Base-by-base conservation (phyloP, 2,888 invertebrate species). In the Morinoia aosen region DNA sequence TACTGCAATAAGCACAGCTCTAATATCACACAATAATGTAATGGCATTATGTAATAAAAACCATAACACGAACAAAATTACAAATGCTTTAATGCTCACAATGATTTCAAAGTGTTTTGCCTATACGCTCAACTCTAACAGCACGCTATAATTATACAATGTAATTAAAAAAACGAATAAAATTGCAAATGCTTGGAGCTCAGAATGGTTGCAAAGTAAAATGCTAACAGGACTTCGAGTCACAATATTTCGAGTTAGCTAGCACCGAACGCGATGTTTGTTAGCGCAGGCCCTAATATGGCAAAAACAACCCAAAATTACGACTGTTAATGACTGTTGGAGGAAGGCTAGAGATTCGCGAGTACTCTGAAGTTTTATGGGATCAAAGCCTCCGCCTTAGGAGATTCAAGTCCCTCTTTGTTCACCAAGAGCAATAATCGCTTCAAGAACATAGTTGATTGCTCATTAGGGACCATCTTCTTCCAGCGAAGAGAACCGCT, bases 371-470 rank as follows among this genome's bases (percentile, higher is more conserved):
- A 16, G 76, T 76, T 76, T 76, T 76, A 76, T 25, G 76, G 33
- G 33, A 76, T 33, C 33, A 33, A 76, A 76, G 25, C 33, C 61
- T 33, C 14, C 33, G 33, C 76, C 25, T 76, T 76, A 76, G 33
- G 76, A 76, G 25, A 76, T 76, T 33, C 33, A 10, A 33, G 76
- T 19, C 19, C 19, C 61, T 76, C 76, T 76, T 76, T 76, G 76
- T 25, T 76, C 19, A 33, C 10, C 8, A 16, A 76, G 25, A 25
- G 76, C 76, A 76, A 76, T 76, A 76, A 76, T 76, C 76, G 76
- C 76, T 76, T 76, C 76, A 76, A 76, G 76, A 76, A 76, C 76
- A 76, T 76, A 76, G 76, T 76, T 76, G 76, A 76, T 76, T 76
- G 76, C 76, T 76, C 76, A 76, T 76, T 76, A 76, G 76, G 33